A percentile compares a stretch with the other conserved stretches of the same genome.
Evolutionary conservation across 1,140 invertebrate genomes (phyloP).

Genomic region (Leptinotarsa defecta): DNA sequence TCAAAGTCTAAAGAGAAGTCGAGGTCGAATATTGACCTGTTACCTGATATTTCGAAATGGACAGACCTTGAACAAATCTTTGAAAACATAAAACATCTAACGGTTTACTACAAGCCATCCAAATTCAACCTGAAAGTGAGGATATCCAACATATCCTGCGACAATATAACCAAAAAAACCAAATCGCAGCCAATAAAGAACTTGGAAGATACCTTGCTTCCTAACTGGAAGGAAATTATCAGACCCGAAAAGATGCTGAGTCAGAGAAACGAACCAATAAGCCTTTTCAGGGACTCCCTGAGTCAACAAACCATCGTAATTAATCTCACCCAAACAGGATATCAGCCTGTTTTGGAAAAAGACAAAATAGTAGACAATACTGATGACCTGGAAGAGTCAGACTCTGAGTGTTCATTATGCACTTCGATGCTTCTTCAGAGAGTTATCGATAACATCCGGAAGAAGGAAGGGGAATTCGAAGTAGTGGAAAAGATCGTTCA

Average conservation of each 20-base stretch:
- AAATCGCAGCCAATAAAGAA: neutral
- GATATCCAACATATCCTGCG: conserved; percentile 45
- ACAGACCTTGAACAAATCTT: conserved; percentile 51
- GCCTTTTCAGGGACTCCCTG: conserved; percentile 54
- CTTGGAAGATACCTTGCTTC: neutral
- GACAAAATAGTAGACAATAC: neutral
- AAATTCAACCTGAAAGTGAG: conserved; percentile 42
- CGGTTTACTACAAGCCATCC: conserved; percentile 52
- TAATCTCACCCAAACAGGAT: conserved; percentile 45
- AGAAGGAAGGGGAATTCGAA: neutral
- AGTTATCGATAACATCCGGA: conserved; percentile 3
- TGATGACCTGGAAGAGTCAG: neutral
- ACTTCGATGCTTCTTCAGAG: conserved; percentile 12
- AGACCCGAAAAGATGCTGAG: conserved; percentile 24
- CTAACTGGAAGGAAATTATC: conserved; percentile 9
- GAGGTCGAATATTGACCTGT: too few species aligned
- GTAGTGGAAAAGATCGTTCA: neutral
- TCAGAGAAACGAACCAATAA: conserved; percentile 52
- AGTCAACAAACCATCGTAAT: conserved; percentile 52
- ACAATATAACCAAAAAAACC: neutral
- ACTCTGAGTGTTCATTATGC: conserved; percentile 16
- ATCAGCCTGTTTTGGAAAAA: conserved; percentile 24
- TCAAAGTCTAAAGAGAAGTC: too few species aligned
- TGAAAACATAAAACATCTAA: conserved; percentile 40
- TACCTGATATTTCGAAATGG: conserved; percentile 48